A percentile compares a stretch with the other conserved stretches of the same genome.
Conservation (phyloP, 2,888 invertebrate genomes). For the Saturnia pavonia region DNA sequence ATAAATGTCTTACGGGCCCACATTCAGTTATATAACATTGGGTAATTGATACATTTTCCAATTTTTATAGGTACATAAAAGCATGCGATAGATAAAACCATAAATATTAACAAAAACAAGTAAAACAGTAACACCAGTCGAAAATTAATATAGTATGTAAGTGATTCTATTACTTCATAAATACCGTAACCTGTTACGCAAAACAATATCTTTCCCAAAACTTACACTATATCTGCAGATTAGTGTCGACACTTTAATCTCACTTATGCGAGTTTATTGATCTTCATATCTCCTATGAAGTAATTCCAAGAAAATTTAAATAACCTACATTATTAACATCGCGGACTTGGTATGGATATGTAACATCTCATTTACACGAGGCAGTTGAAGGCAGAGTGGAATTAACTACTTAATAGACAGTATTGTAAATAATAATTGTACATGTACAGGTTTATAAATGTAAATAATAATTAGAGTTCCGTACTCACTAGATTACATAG, state of each 20-base stretch:
- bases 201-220: not conserved
- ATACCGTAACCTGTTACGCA: not conserved
- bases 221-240: conserved; percentile 1
- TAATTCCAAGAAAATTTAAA: not conserved
- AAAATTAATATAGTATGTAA: not conserved
- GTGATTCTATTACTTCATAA: not conserved
- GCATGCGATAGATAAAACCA: no score
- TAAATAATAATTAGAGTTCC: no score
- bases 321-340: not conserved
- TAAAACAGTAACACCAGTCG: no score
- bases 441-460: no score
- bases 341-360: not conserved
- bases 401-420: not conserved
- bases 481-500: no score
- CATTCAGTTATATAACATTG: no score
- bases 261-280: not conserved
- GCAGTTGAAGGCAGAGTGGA: not conserved
- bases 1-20: no score
- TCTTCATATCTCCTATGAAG: not conserved
- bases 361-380: not conserved
- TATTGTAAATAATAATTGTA: not conserved
- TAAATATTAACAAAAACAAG: no score
- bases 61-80: no score
- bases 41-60: no score
- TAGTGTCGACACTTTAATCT: not conserved